Evolutionary conservation across 1,140 invertebrate genomes (phyloP).

Genomic region (Pomacea maculata): DNA sequence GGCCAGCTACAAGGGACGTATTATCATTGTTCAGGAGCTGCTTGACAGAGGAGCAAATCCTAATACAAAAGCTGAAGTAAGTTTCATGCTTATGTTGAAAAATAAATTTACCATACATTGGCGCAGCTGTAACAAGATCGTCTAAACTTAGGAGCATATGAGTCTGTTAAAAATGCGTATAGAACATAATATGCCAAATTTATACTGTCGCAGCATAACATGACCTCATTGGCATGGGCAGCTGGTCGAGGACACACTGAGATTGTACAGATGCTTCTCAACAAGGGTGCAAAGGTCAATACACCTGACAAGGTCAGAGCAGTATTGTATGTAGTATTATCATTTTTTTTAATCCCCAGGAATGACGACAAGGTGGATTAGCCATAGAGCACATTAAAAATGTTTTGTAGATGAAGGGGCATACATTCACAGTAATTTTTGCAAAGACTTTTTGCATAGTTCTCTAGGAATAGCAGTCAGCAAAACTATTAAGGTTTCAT

Average conservation of each 20-base stretch:
- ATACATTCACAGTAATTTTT: too few relatives aligned
- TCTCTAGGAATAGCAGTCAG: too few relatives aligned
- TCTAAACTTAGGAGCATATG: not conserved
- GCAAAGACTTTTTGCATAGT: too few relatives aligned
- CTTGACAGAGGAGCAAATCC: constrained; percentile 90
- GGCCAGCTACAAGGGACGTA: constrained; percentile 93
- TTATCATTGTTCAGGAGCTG: constrained; percentile 81
- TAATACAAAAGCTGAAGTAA: constrained; percentile 89
- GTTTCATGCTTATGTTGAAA: not conserved
- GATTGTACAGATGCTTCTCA: constrained; percentile 84
- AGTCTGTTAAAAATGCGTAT: too few relatives aligned
- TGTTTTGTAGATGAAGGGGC: too few relatives aligned
- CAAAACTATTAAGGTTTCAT: too few relatives aligned
- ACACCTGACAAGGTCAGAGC: constrained; percentile 82
- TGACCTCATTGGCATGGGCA: constrained; percentile 93
- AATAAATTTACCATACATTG: not conserved
- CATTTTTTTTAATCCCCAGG: too few relatives aligned
- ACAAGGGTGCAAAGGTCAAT: constrained; percentile 89
- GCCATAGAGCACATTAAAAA: too few relatives aligned
- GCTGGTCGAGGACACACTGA: constrained; percentile 87
- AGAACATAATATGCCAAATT: too few relatives aligned
- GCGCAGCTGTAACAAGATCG: not conserved
- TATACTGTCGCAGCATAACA: constrained; percentile 75
- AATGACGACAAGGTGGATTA: too few relatives aligned
- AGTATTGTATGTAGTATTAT: not conserved